Percentiles rank a stretch among this genome's conserved stretches.
These are phyloP conservation scores for Catharus fuscescens DNA, from an alignment of 2,113 vertebrate species.

Conservation along the genomic window DNA sequence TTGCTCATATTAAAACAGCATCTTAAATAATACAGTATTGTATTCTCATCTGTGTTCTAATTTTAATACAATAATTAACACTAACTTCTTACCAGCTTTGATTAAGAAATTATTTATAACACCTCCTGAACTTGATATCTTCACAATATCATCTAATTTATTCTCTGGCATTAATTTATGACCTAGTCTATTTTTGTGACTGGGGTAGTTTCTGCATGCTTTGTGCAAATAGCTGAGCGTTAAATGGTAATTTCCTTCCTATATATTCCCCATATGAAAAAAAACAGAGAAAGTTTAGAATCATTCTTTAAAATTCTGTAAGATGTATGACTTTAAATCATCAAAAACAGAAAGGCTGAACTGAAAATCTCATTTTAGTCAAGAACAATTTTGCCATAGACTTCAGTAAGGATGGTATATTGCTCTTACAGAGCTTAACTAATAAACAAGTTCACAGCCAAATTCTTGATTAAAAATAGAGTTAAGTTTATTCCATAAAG, in stretches of 20 bases:
- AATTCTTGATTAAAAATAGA: not conserved
- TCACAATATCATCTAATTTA: not conserved
- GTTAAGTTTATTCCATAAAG: not conserved
- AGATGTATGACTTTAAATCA: not conserved
- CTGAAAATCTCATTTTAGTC: not conserved
- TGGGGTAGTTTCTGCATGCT: not conserved
- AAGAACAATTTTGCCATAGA: not conserved
- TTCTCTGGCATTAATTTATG: not conserved
- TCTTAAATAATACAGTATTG: not conserved
- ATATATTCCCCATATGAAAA: not conserved
- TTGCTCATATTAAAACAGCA: not conserved
- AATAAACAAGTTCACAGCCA: not conserved
- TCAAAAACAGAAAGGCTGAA: not conserved
- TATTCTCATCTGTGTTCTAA: constrained; percentile 4
- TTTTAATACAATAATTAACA: constrained; percentile 34
- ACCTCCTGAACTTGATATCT: not conserved
- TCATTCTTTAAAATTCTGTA: not conserved
- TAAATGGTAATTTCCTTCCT: not conserved
- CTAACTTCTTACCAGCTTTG: not conserved
- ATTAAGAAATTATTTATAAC: constrained; percentile 44
- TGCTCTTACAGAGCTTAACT: not conserved
- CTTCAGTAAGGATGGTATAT: not conserved
- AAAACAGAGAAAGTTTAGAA: not conserved
- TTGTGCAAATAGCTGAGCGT: not conserved
- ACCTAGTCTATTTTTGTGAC: not conserved